These are phyloP conservation scores for Zygogramma bicolorata DNA, from an alignment of 2,888 invertebrate genomes.

Conservation along the genomic window DNA sequence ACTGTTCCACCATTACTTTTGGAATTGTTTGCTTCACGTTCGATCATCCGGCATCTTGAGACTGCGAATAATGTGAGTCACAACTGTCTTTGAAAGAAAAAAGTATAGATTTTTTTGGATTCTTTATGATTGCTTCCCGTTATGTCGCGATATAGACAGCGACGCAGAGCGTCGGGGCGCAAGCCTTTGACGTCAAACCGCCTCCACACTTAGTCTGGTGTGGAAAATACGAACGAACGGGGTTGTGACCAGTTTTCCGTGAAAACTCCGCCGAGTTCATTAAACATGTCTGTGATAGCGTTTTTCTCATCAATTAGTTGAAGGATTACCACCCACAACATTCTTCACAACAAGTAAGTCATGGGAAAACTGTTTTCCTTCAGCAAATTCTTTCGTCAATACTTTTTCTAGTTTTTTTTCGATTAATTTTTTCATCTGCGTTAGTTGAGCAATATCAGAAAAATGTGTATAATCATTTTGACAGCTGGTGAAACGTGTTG, in stretches of 20 bases:
- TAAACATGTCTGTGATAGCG: slow-evolving; percentile 60
- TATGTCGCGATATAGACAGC: slow-evolving; percentile 43
- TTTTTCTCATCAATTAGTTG: slow-evolving; percentile 47
- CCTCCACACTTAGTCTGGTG: slow-evolving; percentile 64
- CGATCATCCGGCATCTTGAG: background rate
- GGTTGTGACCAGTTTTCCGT: slow-evolving; percentile 54
- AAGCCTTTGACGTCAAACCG: slow-evolving; percentile 63
- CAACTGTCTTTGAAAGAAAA: background rate
- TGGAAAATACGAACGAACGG: slow-evolving; percentile 58
- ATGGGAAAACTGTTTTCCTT: background rate
- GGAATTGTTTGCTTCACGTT: background rate
- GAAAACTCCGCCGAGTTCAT: slow-evolving; percentile 46
- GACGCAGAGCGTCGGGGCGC: slow-evolving; percentile 49
- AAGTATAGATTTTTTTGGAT: slow-evolving; percentile 3
- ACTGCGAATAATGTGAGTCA: background rate
- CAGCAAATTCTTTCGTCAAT: background rate
- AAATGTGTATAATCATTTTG: background rate
- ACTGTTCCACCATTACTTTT: background rate
- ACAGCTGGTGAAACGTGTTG: slow-evolving; percentile 37
- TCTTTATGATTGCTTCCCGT: slow-evolving; percentile 9
- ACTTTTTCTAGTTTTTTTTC: background rate
- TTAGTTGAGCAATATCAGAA: background rate
- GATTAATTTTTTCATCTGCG: background rate
- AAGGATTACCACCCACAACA: slow-evolving; percentile 20
- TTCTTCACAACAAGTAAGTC: slow-evolving; percentile 27